Conservation (phyloP, 2,888 invertebrate genomes). For the Baronia brevicornis region DNA sequence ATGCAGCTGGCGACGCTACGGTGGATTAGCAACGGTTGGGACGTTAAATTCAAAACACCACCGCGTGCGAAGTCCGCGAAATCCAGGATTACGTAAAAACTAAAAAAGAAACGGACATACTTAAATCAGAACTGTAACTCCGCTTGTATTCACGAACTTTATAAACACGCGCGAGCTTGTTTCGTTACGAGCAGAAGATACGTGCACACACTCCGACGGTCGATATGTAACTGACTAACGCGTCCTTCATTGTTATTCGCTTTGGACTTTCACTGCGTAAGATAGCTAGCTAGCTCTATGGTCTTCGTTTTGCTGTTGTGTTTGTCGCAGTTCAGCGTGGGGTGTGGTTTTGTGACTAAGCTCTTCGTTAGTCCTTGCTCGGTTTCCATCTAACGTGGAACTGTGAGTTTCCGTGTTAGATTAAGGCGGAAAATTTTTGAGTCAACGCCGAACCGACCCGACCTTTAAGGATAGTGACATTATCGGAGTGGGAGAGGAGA, state of each 20-base stretch:
- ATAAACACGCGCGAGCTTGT: slow-evolving; percentile 23
- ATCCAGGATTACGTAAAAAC: slow-evolving; percentile 25
- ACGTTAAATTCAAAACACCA: slow-evolving; percentile 40
- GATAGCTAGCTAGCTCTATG: slow-evolving; percentile 41
- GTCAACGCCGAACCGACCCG: no score
- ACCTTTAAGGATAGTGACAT: no score
- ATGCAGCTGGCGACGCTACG: slow-evolving; percentile 11
- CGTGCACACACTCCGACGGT: slow-evolving; percentile 26
- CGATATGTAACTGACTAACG: no score
- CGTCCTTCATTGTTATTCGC: no score
- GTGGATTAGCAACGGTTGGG: slow-evolving; percentile 16
- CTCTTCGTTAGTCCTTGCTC: no score
- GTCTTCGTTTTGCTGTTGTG: slow-evolving; percentile 14
- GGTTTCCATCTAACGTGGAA: no score
- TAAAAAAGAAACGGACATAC: slow-evolving; percentile 51
- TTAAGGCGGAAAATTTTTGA: no score
- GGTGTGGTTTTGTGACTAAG: no score
- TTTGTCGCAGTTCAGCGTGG: no score
- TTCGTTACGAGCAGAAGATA: slow-evolving; percentile 19
- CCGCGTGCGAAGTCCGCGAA: slow-evolving; percentile 28
- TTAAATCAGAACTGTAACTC: slow-evolving; percentile 51
- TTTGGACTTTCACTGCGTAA: slow-evolving; percentile 66
- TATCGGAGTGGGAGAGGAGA: no score
- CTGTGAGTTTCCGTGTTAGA: no score
- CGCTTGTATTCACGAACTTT: slow-evolving; percentile 17